A percentile compares a stretch with the other conserved stretches of the same genome.
phyloP scores from a whole-genome alignment of 2,113 vertebrate genomes.

The Heterotis niloticus region DNA sequence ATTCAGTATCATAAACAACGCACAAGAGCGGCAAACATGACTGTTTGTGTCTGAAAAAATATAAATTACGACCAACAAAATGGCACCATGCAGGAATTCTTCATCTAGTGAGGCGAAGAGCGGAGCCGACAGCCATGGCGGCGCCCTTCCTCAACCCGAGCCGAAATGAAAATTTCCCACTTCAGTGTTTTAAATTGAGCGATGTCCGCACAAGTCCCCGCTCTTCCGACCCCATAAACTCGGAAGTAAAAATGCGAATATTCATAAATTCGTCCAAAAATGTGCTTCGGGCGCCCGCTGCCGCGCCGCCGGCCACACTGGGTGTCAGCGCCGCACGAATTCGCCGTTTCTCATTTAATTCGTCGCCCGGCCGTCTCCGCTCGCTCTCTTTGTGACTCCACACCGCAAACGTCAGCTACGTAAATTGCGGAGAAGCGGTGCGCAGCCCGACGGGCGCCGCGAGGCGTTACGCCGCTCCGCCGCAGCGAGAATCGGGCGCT shows the following conservation, averaged over 20 bases:
- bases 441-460: background rate
- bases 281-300: constrained; percentile 9
- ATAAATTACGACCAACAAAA: background rate
- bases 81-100: constrained; percentile 45
- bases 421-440: constrained; percentile 18
- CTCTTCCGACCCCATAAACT: constrained; percentile 36
- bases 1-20: constrained; percentile 38
- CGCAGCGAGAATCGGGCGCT: constrained; percentile 52
- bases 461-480: constrained; percentile 43
- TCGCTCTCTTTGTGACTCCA: constrained; percentile 70
- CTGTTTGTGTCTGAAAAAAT: background rate
- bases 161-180: constrained; percentile 60
- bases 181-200: constrained; percentile 42
- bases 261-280: background rate
- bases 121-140: constrained; percentile 70
- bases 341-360: constrained; percentile 57
- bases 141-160: constrained; percentile 63
- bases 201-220: constrained; percentile 32
- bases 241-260: background rate
- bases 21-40: constrained; percentile 27
- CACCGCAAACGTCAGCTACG: constrained; percentile 55
- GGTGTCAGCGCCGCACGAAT: constrained; percentile 45
- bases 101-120: constrained; percentile 71
- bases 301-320: constrained; percentile 2
- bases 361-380: constrained; percentile 64